A percentile compares a stretch with the other conserved stretches of the same genome.
These are phyloP conservation scores for Philereme transversata DNA, from an alignment of 2,888 invertebrate genomes.

Conservation along the genomic window DNA sequence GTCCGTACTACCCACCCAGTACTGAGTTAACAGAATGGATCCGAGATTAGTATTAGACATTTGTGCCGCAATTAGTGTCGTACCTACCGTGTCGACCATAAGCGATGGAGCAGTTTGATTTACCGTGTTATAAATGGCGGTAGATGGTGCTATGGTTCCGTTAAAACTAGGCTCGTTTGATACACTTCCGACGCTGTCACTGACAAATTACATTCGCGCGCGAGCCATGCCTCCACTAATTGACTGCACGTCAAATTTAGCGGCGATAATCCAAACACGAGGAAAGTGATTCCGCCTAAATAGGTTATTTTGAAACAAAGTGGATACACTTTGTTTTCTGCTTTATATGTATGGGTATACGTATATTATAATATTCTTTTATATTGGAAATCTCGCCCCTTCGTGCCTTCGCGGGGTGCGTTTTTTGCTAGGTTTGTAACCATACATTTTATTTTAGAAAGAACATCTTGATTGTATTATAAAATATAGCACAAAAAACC, in stretches of 20 bases:
- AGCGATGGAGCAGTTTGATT: constrained; percentile 38
- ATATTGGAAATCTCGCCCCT: no score
- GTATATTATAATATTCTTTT: not conserved
- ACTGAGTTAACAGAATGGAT: no score
- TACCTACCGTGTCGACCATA: not conserved
- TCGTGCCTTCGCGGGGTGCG: no score
- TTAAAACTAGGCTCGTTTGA: constrained; percentile 63
- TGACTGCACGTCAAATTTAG: constrained; percentile 79
- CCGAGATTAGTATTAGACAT: no score
- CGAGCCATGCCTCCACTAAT: constrained; percentile 61
- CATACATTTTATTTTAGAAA: no score
- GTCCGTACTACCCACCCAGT: no score
- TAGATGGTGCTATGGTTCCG: constrained; percentile 50
- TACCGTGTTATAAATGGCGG: constrained; percentile 36
- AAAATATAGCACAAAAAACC: no score
- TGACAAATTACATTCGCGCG: constrained; percentile 75
- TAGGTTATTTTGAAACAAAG: constrained; percentile 36
- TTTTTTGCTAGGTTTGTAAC: no score
- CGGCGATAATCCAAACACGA: constrained; percentile 71
- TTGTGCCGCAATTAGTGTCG: no score
- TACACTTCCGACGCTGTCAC: constrained; percentile 78
- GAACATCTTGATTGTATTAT: no score
- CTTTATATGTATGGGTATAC: not conserved
- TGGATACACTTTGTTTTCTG: constrained; percentile 13
- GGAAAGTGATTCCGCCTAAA: constrained; percentile 57